phyloP scores from a whole-genome alignment of 2,113 vertebrate species.

The Stegostoma tigrinum region DNA sequence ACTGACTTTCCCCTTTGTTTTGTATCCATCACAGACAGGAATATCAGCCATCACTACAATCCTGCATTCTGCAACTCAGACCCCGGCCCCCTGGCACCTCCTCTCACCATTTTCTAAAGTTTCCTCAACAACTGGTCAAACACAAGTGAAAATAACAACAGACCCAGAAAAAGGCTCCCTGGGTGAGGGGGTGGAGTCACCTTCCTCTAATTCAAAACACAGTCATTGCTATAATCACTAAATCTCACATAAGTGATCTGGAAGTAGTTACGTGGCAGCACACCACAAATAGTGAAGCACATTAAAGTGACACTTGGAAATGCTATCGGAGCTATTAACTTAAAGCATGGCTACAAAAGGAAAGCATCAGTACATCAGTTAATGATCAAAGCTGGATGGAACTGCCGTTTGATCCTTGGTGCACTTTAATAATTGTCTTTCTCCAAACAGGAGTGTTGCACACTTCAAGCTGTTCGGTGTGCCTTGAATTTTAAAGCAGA shows the following conservation, averaged over 20 bases:
- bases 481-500: constrained; percentile 12
- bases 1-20: neutral
- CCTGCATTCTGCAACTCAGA: neutral
- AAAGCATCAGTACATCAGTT: constrained; percentile 31
- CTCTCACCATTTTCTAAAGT: neutral
- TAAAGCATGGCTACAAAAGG: constrained; percentile 15
- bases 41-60: neutral
- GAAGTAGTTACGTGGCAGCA: constrained; percentile 1
- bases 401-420: constrained; percentile 29
- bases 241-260: neutral
- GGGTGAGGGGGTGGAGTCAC: neutral
- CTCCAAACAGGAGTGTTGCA: neutral
- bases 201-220: neutral
- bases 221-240: neutral
- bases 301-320: constrained; percentile 8
- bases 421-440: constrained; percentile 20
- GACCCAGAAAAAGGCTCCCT: too few species aligned
- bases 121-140: neutral
- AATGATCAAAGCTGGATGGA: constrained; percentile 32
- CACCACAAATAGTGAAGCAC: neutral
- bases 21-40: neutral
- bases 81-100: neutral
- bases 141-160: neutral
- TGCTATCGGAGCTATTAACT: constrained; percentile 37
- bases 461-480: neutral